Evolutionary conservation across 2,113 vertebrate species (phyloP).

Genomic region (Alethe castanea): DNA sequence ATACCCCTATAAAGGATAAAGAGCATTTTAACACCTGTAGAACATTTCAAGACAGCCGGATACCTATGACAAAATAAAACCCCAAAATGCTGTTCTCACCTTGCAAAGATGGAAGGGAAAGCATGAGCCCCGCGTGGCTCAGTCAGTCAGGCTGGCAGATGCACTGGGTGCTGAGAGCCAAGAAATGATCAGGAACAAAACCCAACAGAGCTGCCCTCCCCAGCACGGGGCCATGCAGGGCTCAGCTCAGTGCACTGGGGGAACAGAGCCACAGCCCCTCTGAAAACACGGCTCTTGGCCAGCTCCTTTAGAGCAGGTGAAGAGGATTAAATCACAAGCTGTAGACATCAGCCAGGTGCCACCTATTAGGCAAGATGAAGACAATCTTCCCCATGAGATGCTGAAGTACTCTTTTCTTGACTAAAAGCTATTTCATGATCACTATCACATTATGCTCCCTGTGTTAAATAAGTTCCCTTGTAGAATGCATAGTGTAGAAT

Average conservation of each 20-base stretch:
- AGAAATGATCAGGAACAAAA: background rate
- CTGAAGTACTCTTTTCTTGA: background rate
- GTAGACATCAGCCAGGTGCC: background rate
- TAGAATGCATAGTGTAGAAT: background rate
- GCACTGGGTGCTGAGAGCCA: background rate
- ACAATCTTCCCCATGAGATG: background rate
- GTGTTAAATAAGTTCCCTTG: background rate
- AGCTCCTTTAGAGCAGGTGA: background rate
- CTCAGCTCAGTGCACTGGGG: background rate
- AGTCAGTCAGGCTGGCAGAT: background rate
- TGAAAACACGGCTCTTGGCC: background rate
- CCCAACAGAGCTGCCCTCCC: background rate
- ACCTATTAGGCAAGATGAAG: background rate
- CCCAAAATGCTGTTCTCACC: background rate
- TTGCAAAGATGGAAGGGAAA: background rate
- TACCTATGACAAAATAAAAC: background rate
- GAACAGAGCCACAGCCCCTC: background rate
- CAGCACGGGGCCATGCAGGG: background rate
- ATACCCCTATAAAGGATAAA: rapidly evolving
- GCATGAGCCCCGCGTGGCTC: rapidly evolving
- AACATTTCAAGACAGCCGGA: background rate
- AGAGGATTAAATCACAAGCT: background rate
- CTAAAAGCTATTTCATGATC: background rate
- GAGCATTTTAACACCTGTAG: background rate
- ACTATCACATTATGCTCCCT: background rate